A percentile compares a stretch with the other conserved stretches of the same genome.
Conservation (phyloP, 2,113 vertebrate genomes). For the Sialia sialis region DNA sequence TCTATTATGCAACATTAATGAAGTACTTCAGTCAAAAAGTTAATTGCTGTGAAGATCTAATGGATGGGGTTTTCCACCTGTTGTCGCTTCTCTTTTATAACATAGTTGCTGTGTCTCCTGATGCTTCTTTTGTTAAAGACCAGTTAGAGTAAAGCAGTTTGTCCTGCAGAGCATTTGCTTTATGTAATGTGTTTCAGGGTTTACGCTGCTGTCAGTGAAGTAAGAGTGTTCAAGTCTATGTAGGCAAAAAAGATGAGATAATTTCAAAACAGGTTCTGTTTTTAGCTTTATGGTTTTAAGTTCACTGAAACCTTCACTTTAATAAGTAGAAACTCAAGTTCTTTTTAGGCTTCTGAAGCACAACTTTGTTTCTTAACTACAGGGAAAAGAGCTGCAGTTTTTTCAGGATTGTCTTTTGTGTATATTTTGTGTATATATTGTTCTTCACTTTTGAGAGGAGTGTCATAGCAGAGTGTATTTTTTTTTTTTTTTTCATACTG, state of each 20-base stretch:
- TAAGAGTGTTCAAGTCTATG: not conserved
- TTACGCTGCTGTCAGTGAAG: not conserved
- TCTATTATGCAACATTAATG: not conserved
- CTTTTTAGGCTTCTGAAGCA: not conserved
- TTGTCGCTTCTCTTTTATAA: constrained; percentile 23
- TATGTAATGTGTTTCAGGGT: not conserved
- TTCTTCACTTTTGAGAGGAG: not conserved
- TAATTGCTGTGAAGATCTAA: not conserved
- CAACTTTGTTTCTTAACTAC: not conserved
- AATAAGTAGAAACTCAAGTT: not conserved
- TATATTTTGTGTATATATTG: not conserved
- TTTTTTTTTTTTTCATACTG: not conserved
- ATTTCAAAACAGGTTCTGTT: not conserved
- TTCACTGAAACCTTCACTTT: not conserved
- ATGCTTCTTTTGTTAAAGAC: not conserved
- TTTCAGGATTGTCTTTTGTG: not conserved
- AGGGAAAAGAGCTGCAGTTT: not conserved
- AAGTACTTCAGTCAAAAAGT: constrained; percentile 15
- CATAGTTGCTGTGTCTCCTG: not conserved
- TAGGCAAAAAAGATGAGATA: not conserved
- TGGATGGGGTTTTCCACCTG: not conserved
- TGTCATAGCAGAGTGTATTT: not conserved
- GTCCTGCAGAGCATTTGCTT: not conserved
- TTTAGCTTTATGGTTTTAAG: not conserved
- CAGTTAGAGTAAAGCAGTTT: not conserved